phyloP scores from a whole-genome alignment of 2,113 vertebrate species.

The Ochotona princeps region DNA sequence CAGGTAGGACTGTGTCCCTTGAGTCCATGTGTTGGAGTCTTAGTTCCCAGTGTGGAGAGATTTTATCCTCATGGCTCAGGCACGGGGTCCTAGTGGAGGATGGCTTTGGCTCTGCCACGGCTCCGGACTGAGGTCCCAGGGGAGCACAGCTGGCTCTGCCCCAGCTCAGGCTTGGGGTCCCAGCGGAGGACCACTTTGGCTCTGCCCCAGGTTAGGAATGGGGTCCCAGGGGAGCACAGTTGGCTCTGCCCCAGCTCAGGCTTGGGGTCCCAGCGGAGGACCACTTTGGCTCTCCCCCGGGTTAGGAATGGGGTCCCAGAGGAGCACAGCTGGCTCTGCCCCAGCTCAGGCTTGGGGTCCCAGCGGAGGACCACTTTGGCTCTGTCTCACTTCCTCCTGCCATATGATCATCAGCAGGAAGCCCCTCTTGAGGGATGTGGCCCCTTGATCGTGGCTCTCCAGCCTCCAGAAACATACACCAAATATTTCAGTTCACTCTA shows the following conservation, averaged over 20 bases:
- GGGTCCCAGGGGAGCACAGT: too few relatives aligned
- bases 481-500: neutral
- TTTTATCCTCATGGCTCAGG: neutral
- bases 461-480: neutral
- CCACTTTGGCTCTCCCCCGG: neutral
- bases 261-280: neutral
- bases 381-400: neutral
- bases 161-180: too few relatives aligned
- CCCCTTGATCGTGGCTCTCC: neutral
- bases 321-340: too few relatives aligned
- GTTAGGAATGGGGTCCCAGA: too few relatives aligned
- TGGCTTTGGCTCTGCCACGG: neutral
- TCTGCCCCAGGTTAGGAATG: too few relatives aligned
- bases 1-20: neutral
- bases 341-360: too few relatives aligned
- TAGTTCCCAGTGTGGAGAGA: neutral
- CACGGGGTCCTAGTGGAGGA: neutral
- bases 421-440: neutral
- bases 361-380: too few relatives aligned
- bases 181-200: too few relatives aligned
- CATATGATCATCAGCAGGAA: neutral
- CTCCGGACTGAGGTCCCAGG: too few relatives aligned
- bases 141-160: too few relatives aligned
- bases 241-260: neutral
- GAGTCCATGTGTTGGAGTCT: neutral